phyloP scores from a whole-genome alignment of 2,113 vertebrate species.

The Dendropsophus ebraccatus region DNA sequence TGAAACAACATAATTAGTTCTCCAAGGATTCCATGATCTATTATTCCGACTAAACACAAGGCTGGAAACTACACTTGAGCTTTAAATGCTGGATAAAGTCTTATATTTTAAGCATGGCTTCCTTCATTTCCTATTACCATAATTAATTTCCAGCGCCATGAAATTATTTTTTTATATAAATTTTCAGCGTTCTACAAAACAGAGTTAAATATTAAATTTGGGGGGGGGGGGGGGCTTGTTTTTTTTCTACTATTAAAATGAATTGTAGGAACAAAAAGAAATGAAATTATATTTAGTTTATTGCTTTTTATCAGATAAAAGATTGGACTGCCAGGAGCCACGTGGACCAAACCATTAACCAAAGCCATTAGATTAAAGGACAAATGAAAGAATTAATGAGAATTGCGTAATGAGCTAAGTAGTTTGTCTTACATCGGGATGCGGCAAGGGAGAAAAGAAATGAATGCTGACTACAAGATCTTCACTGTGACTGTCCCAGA shows the following conservation, averaged over 20 bases:
- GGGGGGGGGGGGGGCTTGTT: background rate
- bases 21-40: constrained; percentile 65
- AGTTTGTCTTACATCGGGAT: background rate
- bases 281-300: background rate
- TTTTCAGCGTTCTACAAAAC: constrained; percentile 4
- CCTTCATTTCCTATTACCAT: constrained; percentile 64
- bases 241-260: background rate
- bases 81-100: constrained; percentile 63
- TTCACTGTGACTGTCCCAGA: no score
- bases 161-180: constrained; percentile 63
- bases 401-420: constrained; percentile 12
- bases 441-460: no score
- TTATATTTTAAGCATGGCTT: constrained; percentile 66
- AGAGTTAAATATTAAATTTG: constrained; percentile 17
- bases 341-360: background rate
- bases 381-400: constrained; percentile 8
- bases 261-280: constrained; percentile 3
- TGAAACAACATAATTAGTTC: constrained; percentile 73
- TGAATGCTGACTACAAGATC: no score
- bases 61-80: constrained; percentile 61
- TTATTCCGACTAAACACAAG: constrained; percentile 64
- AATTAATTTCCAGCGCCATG: constrained; percentile 65
- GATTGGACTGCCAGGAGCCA: background rate
- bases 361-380: background rate
- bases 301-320: background rate